These are phyloP conservation scores for Protodeltote pygarga DNA, from an alignment of 2,888 invertebrate genomes.

Conservation along the genomic window DNA sequence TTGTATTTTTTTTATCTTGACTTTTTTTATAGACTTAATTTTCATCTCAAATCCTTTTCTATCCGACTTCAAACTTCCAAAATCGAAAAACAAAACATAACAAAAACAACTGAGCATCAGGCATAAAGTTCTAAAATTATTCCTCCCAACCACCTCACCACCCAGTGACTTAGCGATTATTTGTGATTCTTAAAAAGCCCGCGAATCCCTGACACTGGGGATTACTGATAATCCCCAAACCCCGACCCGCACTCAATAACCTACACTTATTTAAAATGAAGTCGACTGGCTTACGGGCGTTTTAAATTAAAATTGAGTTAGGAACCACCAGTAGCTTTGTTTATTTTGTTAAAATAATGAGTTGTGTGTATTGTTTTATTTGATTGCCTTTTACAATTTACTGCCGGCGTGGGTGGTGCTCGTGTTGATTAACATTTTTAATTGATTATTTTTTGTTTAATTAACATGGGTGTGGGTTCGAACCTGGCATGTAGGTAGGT, in stretches of 20 bases:
- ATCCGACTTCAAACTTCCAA: no score
- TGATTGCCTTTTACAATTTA: no score
- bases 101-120: slow-evolving; percentile 10
- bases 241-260: slow-evolving; percentile 27
- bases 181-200: slow-evolving; percentile 41
- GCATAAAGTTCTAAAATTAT: slow-evolving; percentile 21
- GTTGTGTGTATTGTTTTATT: not conserved
- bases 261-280: slow-evolving; percentile 41
- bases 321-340: not conserved
- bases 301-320: slow-evolving; percentile 32
- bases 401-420: no score
- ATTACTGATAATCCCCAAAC: slow-evolving; percentile 39
- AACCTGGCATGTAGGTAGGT: no score
- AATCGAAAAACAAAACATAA: slow-evolving; percentile 1
- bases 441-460: no score
- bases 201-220: slow-evolving; percentile 17
- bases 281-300: slow-evolving; percentile 17
- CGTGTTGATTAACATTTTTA: no score
- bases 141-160: slow-evolving; percentile 1
- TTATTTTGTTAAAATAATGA: slow-evolving; percentile 3
- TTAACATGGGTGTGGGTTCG: no score
- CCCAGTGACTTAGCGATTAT: slow-evolving; percentile 32
- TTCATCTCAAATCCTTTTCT: no score
- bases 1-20: no score
- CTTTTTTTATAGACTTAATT: no score